A percentile compares a stretch with the other conserved stretches of the same genome.
Conservation (phyloP, 2,113 vertebrate species). For the Cynopterus brachyotis region DNA sequence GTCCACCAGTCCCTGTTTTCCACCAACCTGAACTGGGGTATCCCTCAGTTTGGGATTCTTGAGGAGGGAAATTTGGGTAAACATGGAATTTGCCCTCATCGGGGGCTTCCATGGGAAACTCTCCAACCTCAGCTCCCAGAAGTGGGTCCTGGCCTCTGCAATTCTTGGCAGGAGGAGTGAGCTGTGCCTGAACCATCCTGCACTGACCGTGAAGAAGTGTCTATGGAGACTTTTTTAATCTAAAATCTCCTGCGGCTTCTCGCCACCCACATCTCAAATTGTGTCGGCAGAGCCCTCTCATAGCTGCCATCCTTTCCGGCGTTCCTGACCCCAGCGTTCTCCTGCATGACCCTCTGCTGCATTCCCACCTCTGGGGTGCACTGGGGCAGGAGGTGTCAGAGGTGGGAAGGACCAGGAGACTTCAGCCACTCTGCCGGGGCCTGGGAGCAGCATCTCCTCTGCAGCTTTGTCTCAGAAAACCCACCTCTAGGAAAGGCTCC, state of each 20-base stretch:
- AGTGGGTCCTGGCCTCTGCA: constrained; percentile 48
- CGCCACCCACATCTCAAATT: not conserved
- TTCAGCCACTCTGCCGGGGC: not conserved
- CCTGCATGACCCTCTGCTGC: not conserved
- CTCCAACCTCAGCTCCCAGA: constrained; percentile 50
- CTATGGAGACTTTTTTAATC: constrained; percentile 39
- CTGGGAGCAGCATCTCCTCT: not conserved
- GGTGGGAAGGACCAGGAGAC: not conserved
- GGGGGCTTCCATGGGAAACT: constrained; percentile 54
- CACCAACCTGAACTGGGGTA: too few species aligned
- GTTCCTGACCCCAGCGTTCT: constrained; percentile 27
- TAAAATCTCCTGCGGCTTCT: constrained; percentile 47
- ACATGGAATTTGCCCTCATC: not conserved
- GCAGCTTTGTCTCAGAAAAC: not conserved
- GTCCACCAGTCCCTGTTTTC: not conserved
- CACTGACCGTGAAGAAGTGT: constrained; percentile 51
- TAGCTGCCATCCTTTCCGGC: not conserved
- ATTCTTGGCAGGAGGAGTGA: constrained; percentile 59
- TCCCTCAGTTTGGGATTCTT: not conserved
- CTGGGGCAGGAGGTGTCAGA: not conserved
- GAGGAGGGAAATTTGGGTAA: not conserved
- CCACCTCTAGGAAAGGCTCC: not conserved
- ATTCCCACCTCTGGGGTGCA: not conserved
- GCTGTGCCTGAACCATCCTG: constrained; percentile 23
- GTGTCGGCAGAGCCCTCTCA: not conserved